Conservation (phyloP, 1,140 invertebrate species). For the Drosophila melanogaster region DNA sequence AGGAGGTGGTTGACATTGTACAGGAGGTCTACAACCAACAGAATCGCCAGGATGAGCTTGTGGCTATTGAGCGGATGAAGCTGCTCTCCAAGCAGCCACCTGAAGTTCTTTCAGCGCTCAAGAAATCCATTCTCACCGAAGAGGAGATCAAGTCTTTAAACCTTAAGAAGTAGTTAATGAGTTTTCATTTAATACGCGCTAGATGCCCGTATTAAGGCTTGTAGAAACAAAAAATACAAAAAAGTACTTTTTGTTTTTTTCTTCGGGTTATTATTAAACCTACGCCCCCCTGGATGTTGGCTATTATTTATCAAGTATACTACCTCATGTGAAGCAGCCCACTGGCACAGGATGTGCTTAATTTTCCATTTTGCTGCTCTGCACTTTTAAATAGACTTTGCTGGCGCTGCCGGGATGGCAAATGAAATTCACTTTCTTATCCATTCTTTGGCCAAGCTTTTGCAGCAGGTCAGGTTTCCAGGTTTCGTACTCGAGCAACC, state of each 20-base stretch:
- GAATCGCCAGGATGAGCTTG: constrained; percentile 21
- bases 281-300: neutral
- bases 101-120: constrained; percentile 44
- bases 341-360: neutral
- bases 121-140: constrained; percentile 23
- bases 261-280: neutral
- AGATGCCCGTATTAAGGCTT: neutral
- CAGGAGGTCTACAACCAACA: constrained; percentile 40
- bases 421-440: constrained; percentile 70
- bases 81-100: constrained; percentile 34
- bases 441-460: constrained; percentile 35
- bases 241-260: neutral
- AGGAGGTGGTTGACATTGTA: constrained; percentile 37
- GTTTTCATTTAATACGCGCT: neutral
- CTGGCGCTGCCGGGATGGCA: constrained; percentile 19
- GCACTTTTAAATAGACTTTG: neutral
- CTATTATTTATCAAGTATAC: neutral
- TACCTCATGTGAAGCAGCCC: neutral
- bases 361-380: constrained; percentile 9
- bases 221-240: neutral
- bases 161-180: constrained; percentile 17
- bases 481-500: constrained; percentile 55
- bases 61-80: constrained; percentile 57
- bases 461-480: constrained; percentile 65
- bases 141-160: constrained; percentile 41